These are phyloP conservation scores for Pangasius larnaudii DNA, from an alignment of 2,797 vertebrate species.

Conservation along the genomic window DNA sequence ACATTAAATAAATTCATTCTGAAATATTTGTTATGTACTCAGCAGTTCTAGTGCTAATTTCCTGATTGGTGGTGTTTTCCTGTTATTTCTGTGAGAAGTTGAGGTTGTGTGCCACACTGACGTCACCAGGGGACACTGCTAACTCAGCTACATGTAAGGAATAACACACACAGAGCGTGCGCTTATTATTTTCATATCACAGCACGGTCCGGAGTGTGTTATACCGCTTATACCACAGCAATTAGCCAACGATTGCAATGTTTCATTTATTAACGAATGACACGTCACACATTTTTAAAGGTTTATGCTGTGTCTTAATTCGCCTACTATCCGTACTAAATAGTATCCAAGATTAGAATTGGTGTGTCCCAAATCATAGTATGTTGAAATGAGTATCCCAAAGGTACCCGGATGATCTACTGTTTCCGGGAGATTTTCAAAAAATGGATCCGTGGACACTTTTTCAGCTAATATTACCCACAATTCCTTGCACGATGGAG, in stretches of 20 bases:
- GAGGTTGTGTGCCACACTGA: background rate
- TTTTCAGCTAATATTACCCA: too few species aligned
- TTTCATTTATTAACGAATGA: background rate
- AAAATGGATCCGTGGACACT: too few species aligned
- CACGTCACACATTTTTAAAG: background rate
- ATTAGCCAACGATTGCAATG: background rate
- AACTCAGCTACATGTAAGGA: background rate
- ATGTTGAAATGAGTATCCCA: too few species aligned
- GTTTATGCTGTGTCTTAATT: too few species aligned
- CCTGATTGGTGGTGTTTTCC: background rate
- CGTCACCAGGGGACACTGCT: background rate
- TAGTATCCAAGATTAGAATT: too few species aligned
- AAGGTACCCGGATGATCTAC: too few species aligned
- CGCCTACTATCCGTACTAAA: too few species aligned
- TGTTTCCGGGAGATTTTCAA: too few species aligned
- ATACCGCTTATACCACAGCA: background rate
- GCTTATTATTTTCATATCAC: background rate
- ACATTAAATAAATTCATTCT: background rate
- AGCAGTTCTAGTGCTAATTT: background rate
- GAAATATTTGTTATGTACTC: background rate
- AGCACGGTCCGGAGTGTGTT: too few species aligned
- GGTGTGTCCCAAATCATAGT: too few species aligned
- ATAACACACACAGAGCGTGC: background rate
- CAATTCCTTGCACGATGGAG: too few species aligned
- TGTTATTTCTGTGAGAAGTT: background rate